These are phyloP conservation scores for Pampusana beccarii DNA, from an alignment of 2,113 vertebrate genomes.

Conservation along the genomic window DNA sequence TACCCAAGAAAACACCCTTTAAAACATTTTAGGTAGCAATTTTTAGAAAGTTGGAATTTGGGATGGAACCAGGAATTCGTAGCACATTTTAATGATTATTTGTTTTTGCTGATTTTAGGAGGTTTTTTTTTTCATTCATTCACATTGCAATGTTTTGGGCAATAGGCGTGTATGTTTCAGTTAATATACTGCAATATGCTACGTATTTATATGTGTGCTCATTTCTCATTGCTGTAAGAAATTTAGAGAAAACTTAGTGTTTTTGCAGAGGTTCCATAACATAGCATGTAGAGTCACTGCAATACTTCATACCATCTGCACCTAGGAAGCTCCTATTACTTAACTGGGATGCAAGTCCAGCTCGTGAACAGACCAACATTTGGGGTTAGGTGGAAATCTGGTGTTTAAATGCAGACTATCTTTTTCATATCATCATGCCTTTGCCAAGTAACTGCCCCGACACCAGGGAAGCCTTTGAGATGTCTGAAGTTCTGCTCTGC, in stretches of 20 bases:
- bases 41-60: neutral
- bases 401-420: neutral
- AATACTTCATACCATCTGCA: neutral
- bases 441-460: neutral
- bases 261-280: neutral
- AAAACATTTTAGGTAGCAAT: neutral
- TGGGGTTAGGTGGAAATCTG: neutral
- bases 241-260: neutral
- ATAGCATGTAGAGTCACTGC: neutral
- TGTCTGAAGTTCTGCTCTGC: constrained; percentile 9
- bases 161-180: too few species aligned
- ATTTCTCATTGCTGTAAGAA: neutral
- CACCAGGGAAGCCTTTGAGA: neutral
- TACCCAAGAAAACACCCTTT: neutral
- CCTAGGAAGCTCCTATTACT: neutral
- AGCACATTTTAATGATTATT: neutral
- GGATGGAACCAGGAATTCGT: neutral
- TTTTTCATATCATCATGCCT: neutral
- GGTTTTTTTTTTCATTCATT: neutral
- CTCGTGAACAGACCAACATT: neutral
- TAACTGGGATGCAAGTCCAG: neutral
- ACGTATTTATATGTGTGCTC: neutral
- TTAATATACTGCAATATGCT: neutral
- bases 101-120: neutral
- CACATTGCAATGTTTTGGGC: neutral